Base-by-base conservation (phyloP, 2,888 invertebrate species). In the Drosophila monieri region DNA sequence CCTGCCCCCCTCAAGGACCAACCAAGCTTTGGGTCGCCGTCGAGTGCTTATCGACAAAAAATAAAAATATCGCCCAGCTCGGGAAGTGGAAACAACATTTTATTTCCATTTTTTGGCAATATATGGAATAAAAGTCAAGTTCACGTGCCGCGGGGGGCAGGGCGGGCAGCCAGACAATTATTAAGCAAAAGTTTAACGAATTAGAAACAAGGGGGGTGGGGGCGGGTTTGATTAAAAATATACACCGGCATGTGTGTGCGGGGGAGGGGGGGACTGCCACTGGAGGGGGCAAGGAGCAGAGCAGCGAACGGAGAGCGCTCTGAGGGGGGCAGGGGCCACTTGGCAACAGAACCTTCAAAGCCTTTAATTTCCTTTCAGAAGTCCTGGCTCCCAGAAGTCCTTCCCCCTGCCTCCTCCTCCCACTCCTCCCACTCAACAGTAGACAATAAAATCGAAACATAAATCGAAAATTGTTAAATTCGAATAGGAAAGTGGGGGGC, bases 171-270 rank as follows among this genome's bases (percentile, higher is more conserved):
- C 89, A 89, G 85, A 88, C 87, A 88, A 85, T 85, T 88, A 88
- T 85, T 76, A 86, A 74, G 78, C 88, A 85, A 85, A 88, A 88
- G 88, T 88, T 85, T 85, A 87, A 84, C 85, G 84, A 85, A 85
- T 85, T 85, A 88, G 80, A 85, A 85, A 85, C 67, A 79, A 83
- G 62, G 56, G 62, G 67, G 48, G 46, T 56, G 21, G 60, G 55
- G 23, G 71, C 51, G 56, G 46, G 79, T 74, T 83, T 78, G 83
- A 80, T 85, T 27, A 53, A 9, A 43, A 21, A 43, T 43, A 55
- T 55, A 44, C 23, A 32, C n/a, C 18, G 18, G 32, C 49, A 32
- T 49, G 30, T 32, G 32, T 48, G 48, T 47, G 25, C 14, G 47
- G 49, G 51, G 1, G 1, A 14, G 18, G 14, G 14, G 12, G 10